Conservation (phyloP, 30 jellyfish, hydroid and myxozoan genomes). For the Catostylus mosaicus region DNA sequence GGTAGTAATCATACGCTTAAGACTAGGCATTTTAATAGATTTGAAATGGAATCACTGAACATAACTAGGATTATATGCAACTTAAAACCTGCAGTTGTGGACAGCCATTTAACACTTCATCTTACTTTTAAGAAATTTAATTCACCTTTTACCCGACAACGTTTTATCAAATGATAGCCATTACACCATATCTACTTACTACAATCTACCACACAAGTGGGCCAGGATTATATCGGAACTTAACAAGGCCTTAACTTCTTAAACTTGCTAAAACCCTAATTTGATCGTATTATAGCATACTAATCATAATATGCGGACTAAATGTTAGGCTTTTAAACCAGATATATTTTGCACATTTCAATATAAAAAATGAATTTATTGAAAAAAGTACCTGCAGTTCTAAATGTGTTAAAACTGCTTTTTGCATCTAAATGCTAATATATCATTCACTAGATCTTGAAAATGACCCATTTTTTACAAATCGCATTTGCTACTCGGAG, state of each 20-base stretch:
- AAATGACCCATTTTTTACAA: no score
- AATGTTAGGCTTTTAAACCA: no score
- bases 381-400: no score
- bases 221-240: conserved; percentile 32
- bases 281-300: not conserved
- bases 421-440: no score
- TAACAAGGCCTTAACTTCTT: conserved; percentile 12
- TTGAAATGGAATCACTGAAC: conserved; percentile 30
- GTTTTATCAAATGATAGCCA: conserved; percentile 20
- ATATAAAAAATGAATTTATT: no score
- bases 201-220: conserved; percentile 39
- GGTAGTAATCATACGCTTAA: no score
- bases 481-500: no score
- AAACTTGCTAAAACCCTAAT: conserved; percentile 23
- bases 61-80: conserved; percentile 16
- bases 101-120: conserved; percentile 36
- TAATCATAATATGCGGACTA: no score
- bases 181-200: not conserved
- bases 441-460: no score
- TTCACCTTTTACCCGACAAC: not conserved
- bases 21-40: conserved; percentile 4
- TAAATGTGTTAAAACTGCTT: no score
- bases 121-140: not conserved
- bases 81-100: conserved; percentile 10
- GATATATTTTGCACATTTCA: no score